phyloP scores from a whole-genome alignment of 2,888 invertebrate species.

The Drosophila multiciliata region DNA sequence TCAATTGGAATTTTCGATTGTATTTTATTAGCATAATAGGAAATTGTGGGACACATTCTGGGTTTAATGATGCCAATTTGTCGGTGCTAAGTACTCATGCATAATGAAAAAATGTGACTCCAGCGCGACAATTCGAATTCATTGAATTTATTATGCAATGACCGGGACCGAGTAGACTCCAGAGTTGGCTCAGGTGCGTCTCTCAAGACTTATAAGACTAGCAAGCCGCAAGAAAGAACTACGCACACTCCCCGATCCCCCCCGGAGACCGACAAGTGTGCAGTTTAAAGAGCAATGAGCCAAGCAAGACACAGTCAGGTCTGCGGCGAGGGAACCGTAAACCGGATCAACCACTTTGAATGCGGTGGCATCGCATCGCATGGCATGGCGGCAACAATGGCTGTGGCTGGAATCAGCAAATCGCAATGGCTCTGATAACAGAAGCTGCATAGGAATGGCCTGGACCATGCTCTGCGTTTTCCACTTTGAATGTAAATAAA shows the following conservation, averaged over 20 bases:
- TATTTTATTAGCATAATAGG: conserved; percentile 55
- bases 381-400: conserved; percentile 68
- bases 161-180: too few relatives aligned
- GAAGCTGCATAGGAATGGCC: conserved; percentile 47
- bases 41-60: conserved; percentile 35
- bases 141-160: conserved; percentile 48
- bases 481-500: conserved; percentile 52
- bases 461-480: conserved; percentile 47
- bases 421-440: conserved; percentile 66
- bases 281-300: conserved; percentile 42
- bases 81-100: conserved; percentile 51
- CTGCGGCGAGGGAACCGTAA: conserved; percentile 43
- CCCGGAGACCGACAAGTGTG: conserved; percentile 40
- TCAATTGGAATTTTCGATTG: conserved; percentile 30
- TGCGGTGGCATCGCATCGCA: not conserved
- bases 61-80: conserved; percentile 34
- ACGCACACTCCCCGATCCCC: conserved; percentile 14
- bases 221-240: conserved; percentile 30
- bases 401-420: conserved; percentile 26
- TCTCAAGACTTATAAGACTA: not conserved
- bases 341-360: conserved; percentile 76
- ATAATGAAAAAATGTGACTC: conserved; percentile 47
- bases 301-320: conserved; percentile 25
- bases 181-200: conserved; percentile 19
- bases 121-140: conserved; percentile 37